Conservation (phyloP, 2,888 invertebrate genomes). For the Eristalis arbustorum region DNA sequence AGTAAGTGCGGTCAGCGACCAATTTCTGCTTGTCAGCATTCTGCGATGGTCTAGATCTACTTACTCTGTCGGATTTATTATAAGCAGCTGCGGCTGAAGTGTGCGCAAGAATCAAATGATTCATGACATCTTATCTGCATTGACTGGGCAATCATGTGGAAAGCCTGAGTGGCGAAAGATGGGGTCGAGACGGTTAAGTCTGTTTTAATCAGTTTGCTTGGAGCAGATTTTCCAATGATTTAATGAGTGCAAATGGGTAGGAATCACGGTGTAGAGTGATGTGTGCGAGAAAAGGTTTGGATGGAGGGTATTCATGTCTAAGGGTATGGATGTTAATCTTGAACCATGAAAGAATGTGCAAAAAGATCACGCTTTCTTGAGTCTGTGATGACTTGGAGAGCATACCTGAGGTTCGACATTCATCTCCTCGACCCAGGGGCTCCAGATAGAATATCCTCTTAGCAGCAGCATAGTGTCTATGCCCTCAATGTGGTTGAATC, state of each 20-base stretch:
- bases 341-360: too few relatives aligned
- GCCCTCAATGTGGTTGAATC: too few relatives aligned
- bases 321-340: too few relatives aligned
- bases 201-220: too few relatives aligned
- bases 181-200: neutral
- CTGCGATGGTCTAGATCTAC: conserved; percentile 4
- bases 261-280: too few relatives aligned
- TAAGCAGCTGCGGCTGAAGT: neutral
- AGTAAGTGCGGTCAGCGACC: neutral
- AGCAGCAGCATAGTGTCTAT: too few relatives aligned
- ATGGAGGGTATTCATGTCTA: too few relatives aligned
- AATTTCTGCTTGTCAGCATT: neutral
- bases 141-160: neutral
- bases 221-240: neutral
- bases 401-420: too few relatives aligned
- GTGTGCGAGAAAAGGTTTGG: neutral
- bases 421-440: too few relatives aligned
- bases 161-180: neutral
- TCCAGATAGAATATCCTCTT: too few relatives aligned
- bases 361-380: too few relatives aligned
- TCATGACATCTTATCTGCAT: neutral
- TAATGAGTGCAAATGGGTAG: neutral
- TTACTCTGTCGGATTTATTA: neutral
- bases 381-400: too few relatives aligned
- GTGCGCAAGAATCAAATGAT: neutral